Conservation (phyloP, 1,140 invertebrate species). For the Drosophila albomicans region DNA sequence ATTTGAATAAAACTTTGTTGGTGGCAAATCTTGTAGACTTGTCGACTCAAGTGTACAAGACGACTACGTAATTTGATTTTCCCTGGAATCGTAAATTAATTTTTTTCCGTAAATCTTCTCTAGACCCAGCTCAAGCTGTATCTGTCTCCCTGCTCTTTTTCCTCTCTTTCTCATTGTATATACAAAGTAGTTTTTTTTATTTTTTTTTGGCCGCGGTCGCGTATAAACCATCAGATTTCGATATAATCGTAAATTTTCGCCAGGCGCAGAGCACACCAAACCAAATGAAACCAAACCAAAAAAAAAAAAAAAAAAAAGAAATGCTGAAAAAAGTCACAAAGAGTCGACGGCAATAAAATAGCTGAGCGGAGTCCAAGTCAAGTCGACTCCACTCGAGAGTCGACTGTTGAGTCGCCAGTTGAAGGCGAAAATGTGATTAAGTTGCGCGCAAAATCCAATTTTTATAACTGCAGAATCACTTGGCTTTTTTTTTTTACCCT, state of each 20-base stretch:
- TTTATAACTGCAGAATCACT: slow-evolving; percentile 83
- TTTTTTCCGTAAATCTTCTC: slow-evolving; percentile 75
- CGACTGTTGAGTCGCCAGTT: slow-evolving; percentile 61
- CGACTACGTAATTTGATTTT: slow-evolving; percentile 79
- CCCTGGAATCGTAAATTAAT: slow-evolving; percentile 80
- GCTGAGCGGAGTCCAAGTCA: slow-evolving; percentile 59
- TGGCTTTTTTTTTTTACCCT: slow-evolving; percentile 36
- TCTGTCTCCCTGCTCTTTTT: background rate
- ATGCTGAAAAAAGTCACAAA: slow-evolving; percentile 65
- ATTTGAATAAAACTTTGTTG: slow-evolving; percentile 80
- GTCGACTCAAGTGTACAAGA: slow-evolving; percentile 19
- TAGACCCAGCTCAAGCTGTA: slow-evolving; percentile 28
- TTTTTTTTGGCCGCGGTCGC: slow-evolving; percentile 63
- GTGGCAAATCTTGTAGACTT: slow-evolving; percentile 50
- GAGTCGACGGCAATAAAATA: slow-evolving; percentile 77
- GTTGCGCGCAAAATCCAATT: slow-evolving; percentile 83
- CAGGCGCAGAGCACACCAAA: slow-evolving; percentile 57
- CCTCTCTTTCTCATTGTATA: slow-evolving; percentile 13
- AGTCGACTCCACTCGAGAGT: slow-evolving; percentile 49
- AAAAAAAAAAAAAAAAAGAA: slow-evolving; percentile 44
- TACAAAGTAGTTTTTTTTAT: slow-evolving; percentile 46
- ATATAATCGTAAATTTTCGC: slow-evolving; percentile 83
- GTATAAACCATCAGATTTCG: slow-evolving; percentile 83
- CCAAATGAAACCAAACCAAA: slow-evolving; percentile 32
- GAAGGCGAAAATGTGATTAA: slow-evolving; percentile 83